Base-by-base conservation (phyloP, 2,113 vertebrate genomes). In the Atherinomorus stipes region DNA sequence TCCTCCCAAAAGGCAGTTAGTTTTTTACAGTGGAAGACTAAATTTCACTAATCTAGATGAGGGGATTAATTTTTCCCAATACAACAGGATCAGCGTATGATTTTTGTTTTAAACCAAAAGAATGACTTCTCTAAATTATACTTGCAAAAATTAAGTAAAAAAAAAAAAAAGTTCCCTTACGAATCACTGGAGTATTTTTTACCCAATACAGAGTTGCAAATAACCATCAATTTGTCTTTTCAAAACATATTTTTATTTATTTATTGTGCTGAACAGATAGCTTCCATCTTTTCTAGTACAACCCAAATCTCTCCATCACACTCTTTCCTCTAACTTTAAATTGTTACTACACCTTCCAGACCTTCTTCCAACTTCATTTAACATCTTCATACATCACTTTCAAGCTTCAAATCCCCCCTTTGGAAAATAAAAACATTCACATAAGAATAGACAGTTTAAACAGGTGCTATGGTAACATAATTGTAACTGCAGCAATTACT, bases 401-500 rank as follows among this genome's bases (percentile, higher is more conserved):
- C 83, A 86, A 85, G 78, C 85, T 76, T 71, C 71, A 76, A 79
- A 85, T 76, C 54, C 78, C 75, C 75, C 77, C 71, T 65, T 76
- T 68, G 47, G 65, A 81, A 88, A 89, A 90, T 61, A 68, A 85
- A 90, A 90, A 89, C 85, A 92, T 87, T 85, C 91, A 88, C 88
- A 89, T 72, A 80, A 85, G 85, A 89, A 89, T 68, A 64, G 89
- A 89, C 89, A 89, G 84, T 85, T 91, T 89, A 70, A 91, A 92
- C 85, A 91, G 88, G 90, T 92, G 90, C 83, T 84, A 85, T 90
- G 73, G 85, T 80, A 89, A 88, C 85, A 85, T 91, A 91, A 93
- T 90, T 88, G 88, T 71, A 80, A 86, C 69, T 47, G 70, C 59
- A 23, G 86, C 92, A 88, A 90, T 91, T 92, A 91, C 85, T 88